Evolutionary conservation across 2,797 vertebrate species (phyloP), one percentile per base, ranked within the genome.

Genomic region (Pteropus rufus): DNA sequence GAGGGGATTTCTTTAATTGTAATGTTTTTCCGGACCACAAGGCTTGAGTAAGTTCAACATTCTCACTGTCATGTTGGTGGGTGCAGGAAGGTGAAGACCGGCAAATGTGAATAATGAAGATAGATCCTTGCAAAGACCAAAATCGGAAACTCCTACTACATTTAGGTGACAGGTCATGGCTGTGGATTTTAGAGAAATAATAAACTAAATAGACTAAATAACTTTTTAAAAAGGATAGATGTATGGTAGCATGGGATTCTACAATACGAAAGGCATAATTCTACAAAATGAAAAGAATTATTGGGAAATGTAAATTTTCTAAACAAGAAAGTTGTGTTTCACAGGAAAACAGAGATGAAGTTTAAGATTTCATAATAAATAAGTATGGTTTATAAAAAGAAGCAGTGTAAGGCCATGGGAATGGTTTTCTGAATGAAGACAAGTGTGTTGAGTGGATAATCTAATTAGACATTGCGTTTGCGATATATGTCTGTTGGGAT

Each of bases 361-460:
- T 46, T 86, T 86, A 92, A 69, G 10, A 65, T 83, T 96, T 76
- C 7, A 58, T 36, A 70, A 2, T 34, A 34, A 92, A 79, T 34
- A 87, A 70, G 26, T 26, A 26, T 41, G 2, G 8, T 60, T 91
- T 85, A 34, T 83, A 72, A 65, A 85, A 94, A 39, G 24, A 21
- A 41, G 2, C 1, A 26, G 0, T 67, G 26, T 41, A 12, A 46
- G 24, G 56, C 7, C 49, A 65, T 12, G 5, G 56, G 24, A 72
- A 90, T 49, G 9, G 23, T 64, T 80, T 75, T 39, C 7, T n/a
- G 2, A 83, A 64, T 73, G 41, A 65, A 89, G 46, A 75, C 21
- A 54, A 31, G 7, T 39, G 18, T 44, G 21, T 39, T 56, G 18
- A 70, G 26, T 41, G 56, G 5, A 5, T 75, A 70, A 39, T 80